Evolutionary conservation across 2,888 invertebrate species (phyloP).

Genomic region (Parnassius glacialis): DNA sequence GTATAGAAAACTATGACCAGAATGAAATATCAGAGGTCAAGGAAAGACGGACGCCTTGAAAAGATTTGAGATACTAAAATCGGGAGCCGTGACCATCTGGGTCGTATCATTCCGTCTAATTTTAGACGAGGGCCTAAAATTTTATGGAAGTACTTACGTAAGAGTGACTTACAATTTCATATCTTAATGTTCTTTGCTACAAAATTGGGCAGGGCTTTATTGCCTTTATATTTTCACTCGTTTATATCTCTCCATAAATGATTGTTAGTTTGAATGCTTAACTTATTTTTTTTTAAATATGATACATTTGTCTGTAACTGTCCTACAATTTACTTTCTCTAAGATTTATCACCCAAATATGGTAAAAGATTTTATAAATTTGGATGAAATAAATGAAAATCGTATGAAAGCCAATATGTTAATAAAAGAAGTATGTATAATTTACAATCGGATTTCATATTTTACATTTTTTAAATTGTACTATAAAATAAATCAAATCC

Average conservation of each 20-base stretch:
- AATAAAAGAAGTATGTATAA: no score
- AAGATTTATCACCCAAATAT: no score
- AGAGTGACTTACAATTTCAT: constrained; percentile 39
- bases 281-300: background rate
- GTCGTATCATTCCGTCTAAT: constrained; percentile 73
- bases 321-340: background rate
- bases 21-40: constrained; percentile 55
- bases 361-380: no score
- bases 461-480: constrained; percentile 7
- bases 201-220: constrained; percentile 31
- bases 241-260: constrained; percentile 4
- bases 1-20: constrained; percentile 41
- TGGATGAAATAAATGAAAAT: no score
- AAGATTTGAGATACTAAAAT: constrained; percentile 76
- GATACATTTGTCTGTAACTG: background rate
- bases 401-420: no score
- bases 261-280: background rate
- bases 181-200: constrained; percentile 31
- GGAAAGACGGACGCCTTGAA: constrained; percentile 57
- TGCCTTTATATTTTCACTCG: constrained; percentile 21
- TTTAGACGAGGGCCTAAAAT: constrained; percentile 67
- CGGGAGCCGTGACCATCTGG: constrained; percentile 76
- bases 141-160: constrained; percentile 64
- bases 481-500: background rate
- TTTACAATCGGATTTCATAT: no score